Evolutionary conservation across 37 sponge, comb jelly and placozoan genomes (phyloP).

Genomic region (Spongia lamella): DNA sequence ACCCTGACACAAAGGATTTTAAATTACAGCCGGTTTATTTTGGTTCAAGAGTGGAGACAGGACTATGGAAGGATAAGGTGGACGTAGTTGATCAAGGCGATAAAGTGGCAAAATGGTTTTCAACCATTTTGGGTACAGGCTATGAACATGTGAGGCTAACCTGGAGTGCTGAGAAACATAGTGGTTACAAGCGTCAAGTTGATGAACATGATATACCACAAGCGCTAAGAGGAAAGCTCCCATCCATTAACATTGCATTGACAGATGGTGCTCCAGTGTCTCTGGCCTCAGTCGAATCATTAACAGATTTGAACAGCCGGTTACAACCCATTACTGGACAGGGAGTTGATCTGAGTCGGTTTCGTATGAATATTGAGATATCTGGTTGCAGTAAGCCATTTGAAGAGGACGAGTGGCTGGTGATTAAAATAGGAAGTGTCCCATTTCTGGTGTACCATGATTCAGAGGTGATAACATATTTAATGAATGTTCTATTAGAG

Average conservation of each 20-base stretch:
- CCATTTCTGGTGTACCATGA: slow-evolving; percentile 56
- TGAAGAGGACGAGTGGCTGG: slow-evolving; percentile 83
- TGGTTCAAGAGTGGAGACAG: slow-evolving; percentile 30
- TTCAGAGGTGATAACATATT: slow-evolving; percentile 37
- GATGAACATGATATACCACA: slow-evolving; percentile 28
- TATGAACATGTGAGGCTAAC: slow-evolving; percentile 42
- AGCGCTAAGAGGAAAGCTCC: slow-evolving; percentile 34
- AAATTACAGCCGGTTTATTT: slow-evolving; percentile 19
- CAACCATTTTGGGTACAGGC: slow-evolving; percentile 31
- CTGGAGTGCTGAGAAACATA: slow-evolving; percentile 10
- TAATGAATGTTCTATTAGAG: background rate
- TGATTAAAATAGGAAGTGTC: slow-evolving; percentile 61
- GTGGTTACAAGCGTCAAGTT: slow-evolving; percentile 4
- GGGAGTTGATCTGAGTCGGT: slow-evolving; percentile 61
- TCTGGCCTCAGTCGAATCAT: slow-evolving; percentile 66
- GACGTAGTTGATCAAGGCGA: slow-evolving; percentile 82
- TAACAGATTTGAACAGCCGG: slow-evolving; percentile 62
- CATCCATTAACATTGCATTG: slow-evolving; percentile 39
- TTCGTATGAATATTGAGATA: slow-evolving; percentile 83
- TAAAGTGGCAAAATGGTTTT: slow-evolving; percentile 67
- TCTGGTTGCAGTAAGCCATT: slow-evolving; percentile 57
- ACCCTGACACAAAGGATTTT: slow-evolving; percentile 44
- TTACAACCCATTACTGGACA: slow-evolving; percentile 37
- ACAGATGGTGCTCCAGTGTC: slow-evolving; percentile 72
- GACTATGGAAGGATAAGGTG: slow-evolving; percentile 57